Evolutionary conservation across 2,113 vertebrate species (phyloP).

Genomic region (Corythornis madagascariensis): DNA sequence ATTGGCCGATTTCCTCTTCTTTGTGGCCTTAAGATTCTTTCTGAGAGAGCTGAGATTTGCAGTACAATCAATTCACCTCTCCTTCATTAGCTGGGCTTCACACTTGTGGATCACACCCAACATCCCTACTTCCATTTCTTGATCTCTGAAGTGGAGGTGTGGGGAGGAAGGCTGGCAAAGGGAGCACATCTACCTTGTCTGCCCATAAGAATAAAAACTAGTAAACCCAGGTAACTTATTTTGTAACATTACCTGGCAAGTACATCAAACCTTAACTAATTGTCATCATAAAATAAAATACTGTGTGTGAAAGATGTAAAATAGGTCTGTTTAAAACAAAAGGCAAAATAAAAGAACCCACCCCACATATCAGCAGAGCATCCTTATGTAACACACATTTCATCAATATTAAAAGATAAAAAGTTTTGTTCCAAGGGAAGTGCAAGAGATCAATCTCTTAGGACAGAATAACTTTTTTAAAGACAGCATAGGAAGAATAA

Average conservation of each 20-base stretch:
- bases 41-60: neutral
- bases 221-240: neutral
- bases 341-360: neutral
- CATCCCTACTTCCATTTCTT: neutral
- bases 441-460: neutral
- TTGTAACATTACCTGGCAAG: neutral
- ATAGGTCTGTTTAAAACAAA: neutral
- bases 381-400: neutral
- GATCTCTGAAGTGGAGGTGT: neutral
- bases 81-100: neutral
- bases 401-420: constrained; percentile 7
- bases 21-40: neutral
- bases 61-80: neutral
- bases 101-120: neutral
- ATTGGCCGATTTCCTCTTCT: neutral
- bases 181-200: neutral
- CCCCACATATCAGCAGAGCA: neutral
- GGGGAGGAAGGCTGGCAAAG: neutral
- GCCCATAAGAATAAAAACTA: neutral
- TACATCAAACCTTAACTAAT: neutral
- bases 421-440: neutral
- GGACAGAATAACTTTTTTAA: neutral
- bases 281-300: neutral
- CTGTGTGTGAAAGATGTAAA: neutral
- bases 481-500: neutral